Base-by-base conservation (phyloP, 2,113 vertebrate genomes). In the Setophaga coronata region DNA sequence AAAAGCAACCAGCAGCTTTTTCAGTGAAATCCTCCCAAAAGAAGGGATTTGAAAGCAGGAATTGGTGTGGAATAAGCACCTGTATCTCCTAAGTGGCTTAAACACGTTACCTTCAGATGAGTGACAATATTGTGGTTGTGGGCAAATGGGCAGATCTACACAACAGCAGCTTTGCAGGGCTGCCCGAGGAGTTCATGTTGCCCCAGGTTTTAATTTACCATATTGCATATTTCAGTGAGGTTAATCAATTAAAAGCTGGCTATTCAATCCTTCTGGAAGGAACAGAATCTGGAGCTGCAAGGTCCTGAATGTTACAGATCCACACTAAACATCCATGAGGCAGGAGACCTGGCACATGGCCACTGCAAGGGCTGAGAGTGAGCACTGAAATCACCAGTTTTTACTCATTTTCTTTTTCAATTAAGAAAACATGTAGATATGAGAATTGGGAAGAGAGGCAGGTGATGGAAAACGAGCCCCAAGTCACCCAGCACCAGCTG, bases 291-390 rank as follows among this genome's bases (percentile, higher is more conserved):
- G 78, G 53, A 69, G 70, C 70, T 87, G 66, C 26, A 66, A 91
- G 82, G 85, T 92, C 54, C 71, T 56, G 42, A 3, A 6, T 0
- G 1, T 81, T 73, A 60, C 1, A 69, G 91, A 87, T 47, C 78
- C 1, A 4, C 64, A 31, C 50, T 66, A 29, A 76, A 82, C 0
- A 1, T 42, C 58, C 82, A 3, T 0, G 1, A 79, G 40, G 0
- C 1, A 60, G 16, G 53, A 50, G 56, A 80, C 15, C 43, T 76
- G 77, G 57, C 60, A 61, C 21, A 5, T 10, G 20, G 66, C 21
- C 36, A 69, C 28, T 14, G 33, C 36, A 48, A 0, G 1, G 33
- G 43, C 29, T 2, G 2, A 60, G 42, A 53, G 10, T 9, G n/a
- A 79, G 65, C 50, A 71, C 24, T 33, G 16, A 72, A 66, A 28